Percentiles rank a stretch among this genome's conserved stretches.
These are phyloP conservation scores for Tonatia bakeri DNA, from an alignment of 2,113 vertebrate species.

Conservation along the genomic window DNA sequence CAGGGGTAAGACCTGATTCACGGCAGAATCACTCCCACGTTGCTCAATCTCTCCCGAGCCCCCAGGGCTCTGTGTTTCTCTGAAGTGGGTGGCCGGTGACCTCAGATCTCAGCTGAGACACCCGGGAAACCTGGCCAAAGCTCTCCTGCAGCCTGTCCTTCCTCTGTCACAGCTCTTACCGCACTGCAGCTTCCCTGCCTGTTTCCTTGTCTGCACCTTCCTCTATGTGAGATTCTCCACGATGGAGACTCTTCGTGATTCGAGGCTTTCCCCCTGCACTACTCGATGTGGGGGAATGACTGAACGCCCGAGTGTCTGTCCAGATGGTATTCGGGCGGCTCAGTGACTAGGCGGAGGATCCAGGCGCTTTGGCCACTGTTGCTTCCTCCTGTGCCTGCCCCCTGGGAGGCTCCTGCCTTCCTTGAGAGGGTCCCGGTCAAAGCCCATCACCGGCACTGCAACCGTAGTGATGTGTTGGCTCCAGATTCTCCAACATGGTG, in stretches of 20 bases:
- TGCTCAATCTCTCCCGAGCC: not conserved
- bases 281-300: not conserved
- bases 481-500: constrained; percentile 78
- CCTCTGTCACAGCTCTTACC: not conserved
- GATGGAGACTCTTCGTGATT: not conserved
- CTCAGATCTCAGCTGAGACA: not conserved
- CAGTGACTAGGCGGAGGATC: not conserved
- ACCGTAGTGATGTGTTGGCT: not conserved
- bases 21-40: not conserved
- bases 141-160: not conserved
- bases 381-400: not conserved
- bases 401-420: not conserved
- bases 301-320: not conserved
- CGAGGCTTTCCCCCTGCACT: not conserved
- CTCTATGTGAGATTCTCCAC: not conserved
- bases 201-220: not conserved
- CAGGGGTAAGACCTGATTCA: constrained; percentile 56
- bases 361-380: not conserved
- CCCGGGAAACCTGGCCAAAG: not conserved
- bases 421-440: not conserved
- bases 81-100: not conserved
- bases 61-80: not conserved
- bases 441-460: not conserved
- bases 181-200: not conserved
- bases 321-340: not conserved